Conservation (phyloP, 2,888 invertebrate species). For the Dolichomitus sp. region DNA sequence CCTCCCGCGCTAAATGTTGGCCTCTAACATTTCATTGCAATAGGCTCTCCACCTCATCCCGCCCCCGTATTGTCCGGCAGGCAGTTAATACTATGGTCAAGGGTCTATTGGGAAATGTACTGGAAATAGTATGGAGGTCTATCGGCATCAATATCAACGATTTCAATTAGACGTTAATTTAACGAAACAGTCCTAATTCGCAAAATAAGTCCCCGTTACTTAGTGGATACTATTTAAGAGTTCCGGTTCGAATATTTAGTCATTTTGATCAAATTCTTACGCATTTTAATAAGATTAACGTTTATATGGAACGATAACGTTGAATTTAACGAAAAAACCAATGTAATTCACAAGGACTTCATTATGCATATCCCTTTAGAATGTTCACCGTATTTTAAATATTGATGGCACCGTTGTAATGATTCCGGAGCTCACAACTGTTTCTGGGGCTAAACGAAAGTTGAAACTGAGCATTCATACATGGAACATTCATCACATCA, state of each 20-base stretch:
- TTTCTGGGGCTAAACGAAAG: too few species aligned
- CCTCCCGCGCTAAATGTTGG: slow-evolving; percentile 58
- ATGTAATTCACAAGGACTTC: too few species aligned
- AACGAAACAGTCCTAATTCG: background rate
- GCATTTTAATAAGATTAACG: too few species aligned
- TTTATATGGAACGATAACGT: too few species aligned
- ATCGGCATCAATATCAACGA: slow-evolving; percentile 19
- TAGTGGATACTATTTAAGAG: background rate
- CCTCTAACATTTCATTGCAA: slow-evolving; percentile 56
- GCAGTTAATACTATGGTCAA: slow-evolving; percentile 29
- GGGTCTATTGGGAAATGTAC: slow-evolving; percentile 44
- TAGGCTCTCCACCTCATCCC: slow-evolving; percentile 17
- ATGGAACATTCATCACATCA: too few species aligned
- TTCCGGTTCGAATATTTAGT: background rate
- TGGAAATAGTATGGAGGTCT: slow-evolving; percentile 3
- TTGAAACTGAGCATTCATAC: too few species aligned
- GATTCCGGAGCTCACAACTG: too few species aligned
- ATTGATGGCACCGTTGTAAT: too few species aligned
- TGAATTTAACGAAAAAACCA: too few species aligned
- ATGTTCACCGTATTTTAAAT: too few species aligned
- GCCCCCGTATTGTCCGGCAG: slow-evolving; percentile 15
- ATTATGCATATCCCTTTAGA: too few species aligned
- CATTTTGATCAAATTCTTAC: background rate
- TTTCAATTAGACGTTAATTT: slow-evolving; percentile 10
- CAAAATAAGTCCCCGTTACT: background rate